Percentiles rank a stretch among this genome's conserved stretches.
Evolutionary conservation across 2,797 vertebrate genomes (phyloP).

Genomic region (Epinephelus coioides): DNA sequence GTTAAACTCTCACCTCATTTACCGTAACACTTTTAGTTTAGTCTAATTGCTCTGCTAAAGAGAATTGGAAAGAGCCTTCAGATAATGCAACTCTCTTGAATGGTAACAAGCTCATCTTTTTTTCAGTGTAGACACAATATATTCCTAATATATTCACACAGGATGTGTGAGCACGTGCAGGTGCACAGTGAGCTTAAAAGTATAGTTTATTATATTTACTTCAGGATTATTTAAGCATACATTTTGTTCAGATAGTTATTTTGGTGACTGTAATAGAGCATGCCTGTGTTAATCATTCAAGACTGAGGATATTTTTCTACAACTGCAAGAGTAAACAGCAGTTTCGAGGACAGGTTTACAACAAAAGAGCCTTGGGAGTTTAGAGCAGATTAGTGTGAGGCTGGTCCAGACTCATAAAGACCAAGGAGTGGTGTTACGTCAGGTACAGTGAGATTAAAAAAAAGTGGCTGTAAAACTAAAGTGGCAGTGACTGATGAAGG

Average conservation of each 20-base stretch:
- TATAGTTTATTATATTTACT: not conserved
- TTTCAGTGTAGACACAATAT: not conserved
- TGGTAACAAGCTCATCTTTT: not conserved
- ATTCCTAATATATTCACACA: not conserved
- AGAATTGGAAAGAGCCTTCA: constrained; percentile 5
- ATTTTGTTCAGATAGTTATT: constrained; percentile 5
- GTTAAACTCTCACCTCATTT: constrained; percentile 22
- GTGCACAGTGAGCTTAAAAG: not conserved
- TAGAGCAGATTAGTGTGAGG: constrained; percentile 55
- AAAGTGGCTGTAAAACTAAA: constrained; percentile 42
- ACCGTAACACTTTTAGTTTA: not conserved
- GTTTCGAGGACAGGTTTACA: constrained; percentile 38
- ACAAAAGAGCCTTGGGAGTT: constrained; percentile 20
- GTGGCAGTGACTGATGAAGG: constrained; percentile 50
- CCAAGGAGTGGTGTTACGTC: constrained; percentile 31
- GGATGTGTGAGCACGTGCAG: not conserved
- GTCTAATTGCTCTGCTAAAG: constrained; percentile 13
- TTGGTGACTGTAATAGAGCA: not conserved
- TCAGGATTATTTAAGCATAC: not conserved
- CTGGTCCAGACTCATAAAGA: constrained; percentile 57
- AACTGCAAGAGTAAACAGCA: constrained; percentile 26
- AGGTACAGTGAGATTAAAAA: constrained; percentile 22
- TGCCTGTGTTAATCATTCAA: constrained; percentile 4
- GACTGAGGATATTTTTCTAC: constrained; percentile 10
- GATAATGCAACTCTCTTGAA: not conserved